Evolutionary conservation across 2,888 invertebrate genomes (phyloP).

Genomic region (Amphipyra berbera): DNA sequence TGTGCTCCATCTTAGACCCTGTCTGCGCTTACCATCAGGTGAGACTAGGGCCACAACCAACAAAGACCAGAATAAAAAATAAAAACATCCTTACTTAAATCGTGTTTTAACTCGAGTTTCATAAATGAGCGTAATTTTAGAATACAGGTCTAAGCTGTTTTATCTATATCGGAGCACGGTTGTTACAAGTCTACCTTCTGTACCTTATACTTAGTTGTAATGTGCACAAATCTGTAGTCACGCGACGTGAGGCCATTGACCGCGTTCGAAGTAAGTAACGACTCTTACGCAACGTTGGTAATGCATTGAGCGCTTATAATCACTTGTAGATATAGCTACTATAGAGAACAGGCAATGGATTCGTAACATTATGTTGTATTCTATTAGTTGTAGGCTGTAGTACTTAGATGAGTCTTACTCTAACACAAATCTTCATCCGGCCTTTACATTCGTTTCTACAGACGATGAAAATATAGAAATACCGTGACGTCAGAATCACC

Average conservation of each 20-base stretch:
- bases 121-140: too few relatives aligned
- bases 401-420: neutral
- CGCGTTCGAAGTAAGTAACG: constrained; percentile 32
- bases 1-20: too few relatives aligned
- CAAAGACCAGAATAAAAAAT: too few relatives aligned
- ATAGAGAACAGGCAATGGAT: constrained; percentile 9
- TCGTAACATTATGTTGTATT: neutral
- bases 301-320: constrained; percentile 26
- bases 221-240: constrained; percentile 33
- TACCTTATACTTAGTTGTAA: neutral
- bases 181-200: constrained; percentile 19
- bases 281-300: constrained; percentile 18
- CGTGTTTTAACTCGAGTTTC: too few relatives aligned
- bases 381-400: neutral
- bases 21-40: too few relatives aligned
- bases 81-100: too few relatives aligned
- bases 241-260: constrained; percentile 38
- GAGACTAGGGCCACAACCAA: too few relatives aligned
- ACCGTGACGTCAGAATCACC: neutral
- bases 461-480: too few relatives aligned
- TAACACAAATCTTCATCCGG: constrained; percentile 8
- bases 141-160: too few relatives aligned
- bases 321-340: constrained; percentile 9
- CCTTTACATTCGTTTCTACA: constrained; percentile 1
- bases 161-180: too few relatives aligned